Evolutionary conservation across 2,888 invertebrate genomes (phyloP).

Genomic region (Drosophila falleni): DNA sequence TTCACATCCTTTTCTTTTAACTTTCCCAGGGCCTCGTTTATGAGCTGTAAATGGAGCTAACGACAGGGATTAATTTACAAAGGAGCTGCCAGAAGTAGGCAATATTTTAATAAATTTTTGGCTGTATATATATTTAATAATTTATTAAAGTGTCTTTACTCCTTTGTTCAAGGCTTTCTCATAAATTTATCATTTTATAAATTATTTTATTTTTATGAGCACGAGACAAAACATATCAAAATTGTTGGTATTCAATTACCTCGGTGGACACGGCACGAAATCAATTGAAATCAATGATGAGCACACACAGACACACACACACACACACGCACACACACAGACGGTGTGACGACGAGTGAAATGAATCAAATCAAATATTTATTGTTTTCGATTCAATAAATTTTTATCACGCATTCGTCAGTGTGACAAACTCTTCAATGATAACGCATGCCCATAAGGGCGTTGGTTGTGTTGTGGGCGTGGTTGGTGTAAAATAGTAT

Average conservation of each 20-base stretch:
- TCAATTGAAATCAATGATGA: constrained; percentile 70
- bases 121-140: constrained; percentile 19
- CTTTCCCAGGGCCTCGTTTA: constrained; percentile 41
- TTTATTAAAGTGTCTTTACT: constrained; percentile 2
- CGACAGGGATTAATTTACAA: constrained; percentile 54
- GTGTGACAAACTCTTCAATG: constrained; percentile 50
- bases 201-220: constrained; percentile 7
- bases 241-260: constrained; percentile 68
- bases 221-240: constrained; percentile 32
- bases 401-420: constrained; percentile 74
- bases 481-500: constrained; percentile 52
- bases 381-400: constrained; percentile 80
- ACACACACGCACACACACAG: constrained; percentile 14
- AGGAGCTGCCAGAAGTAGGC: constrained; percentile 27
- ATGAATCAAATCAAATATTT: constrained; percentile 81
- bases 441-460: constrained; percentile 52
- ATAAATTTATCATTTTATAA: constrained; percentile 11
- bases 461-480: constrained; percentile 23
- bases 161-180: background rate
- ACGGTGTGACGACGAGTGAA: constrained; percentile 46
- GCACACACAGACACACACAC: constrained; percentile 13
- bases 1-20: constrained; percentile 42
- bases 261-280: constrained; percentile 52
- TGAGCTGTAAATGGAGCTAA: constrained; percentile 67
- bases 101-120: constrained; percentile 16